A percentile compares a stretch with the other conserved stretches of the same genome.
These are phyloP conservation scores for Schizothorax lantsangensis DNA, from an alignment of 2,797 vertebrate genomes.

Conservation along the genomic window DNA sequence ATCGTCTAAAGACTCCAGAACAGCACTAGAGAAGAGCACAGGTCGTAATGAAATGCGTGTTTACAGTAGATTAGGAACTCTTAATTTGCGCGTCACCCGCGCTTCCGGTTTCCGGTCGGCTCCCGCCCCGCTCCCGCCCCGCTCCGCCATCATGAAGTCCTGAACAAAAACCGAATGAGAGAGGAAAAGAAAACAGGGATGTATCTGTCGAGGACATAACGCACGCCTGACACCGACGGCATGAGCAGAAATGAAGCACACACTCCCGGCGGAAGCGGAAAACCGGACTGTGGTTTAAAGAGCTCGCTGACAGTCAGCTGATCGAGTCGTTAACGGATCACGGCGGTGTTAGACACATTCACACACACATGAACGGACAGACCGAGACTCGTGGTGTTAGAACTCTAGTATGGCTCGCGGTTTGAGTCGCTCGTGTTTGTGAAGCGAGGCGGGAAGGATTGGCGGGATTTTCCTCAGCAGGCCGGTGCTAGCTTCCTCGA, in stretches of 20 bases:
- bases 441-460: constrained; percentile 74
- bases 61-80: neutral
- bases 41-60: neutral
- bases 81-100: constrained; percentile 24
- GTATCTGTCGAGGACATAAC: constrained; percentile 63
- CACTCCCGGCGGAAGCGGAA: constrained; percentile 64
- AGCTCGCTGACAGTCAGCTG: constrained; percentile 63
- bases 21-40: no score
- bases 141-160: constrained; percentile 84
- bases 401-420: constrained; percentile 32
- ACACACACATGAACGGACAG: neutral
- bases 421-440: constrained; percentile 64
- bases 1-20: neutral
- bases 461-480: constrained; percentile 73
- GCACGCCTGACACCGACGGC: constrained; percentile 52
- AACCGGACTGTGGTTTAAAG: constrained; percentile 52
- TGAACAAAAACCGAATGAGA: constrained; percentile 80
- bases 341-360: neutral
- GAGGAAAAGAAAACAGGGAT: constrained; percentile 67
- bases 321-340: constrained; percentile 36
- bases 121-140: constrained; percentile 84
- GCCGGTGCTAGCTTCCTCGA: constrained; percentile 77
- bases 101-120: constrained; percentile 79
- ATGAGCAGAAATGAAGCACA: constrained; percentile 67
- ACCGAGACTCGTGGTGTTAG: neutral